phyloP scores from a whole-genome alignment of 2,888 invertebrate genomes.

The Lasiommata megera region DNA sequence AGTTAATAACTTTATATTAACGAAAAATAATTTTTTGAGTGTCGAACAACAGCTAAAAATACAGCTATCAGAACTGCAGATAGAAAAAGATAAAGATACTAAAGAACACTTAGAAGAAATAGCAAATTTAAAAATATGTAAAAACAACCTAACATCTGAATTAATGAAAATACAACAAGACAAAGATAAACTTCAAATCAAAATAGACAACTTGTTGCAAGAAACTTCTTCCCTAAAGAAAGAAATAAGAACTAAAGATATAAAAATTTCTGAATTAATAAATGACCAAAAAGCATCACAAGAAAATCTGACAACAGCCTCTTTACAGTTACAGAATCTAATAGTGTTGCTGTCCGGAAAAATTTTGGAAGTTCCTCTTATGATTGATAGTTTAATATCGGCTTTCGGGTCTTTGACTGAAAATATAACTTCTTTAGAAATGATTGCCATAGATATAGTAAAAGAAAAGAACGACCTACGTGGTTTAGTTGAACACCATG shows the following conservation, averaged over 20 bases:
- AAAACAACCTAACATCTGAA: conserved; percentile 38
- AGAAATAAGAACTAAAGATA: conserved; percentile 21
- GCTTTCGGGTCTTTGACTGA: conserved; percentile 43
- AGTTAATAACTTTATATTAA: conserved; percentile 44
- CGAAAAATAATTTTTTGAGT: conserved; percentile 38
- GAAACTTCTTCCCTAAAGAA: conserved; percentile 43
- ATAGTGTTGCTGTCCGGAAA: conserved; percentile 45
- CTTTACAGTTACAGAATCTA: conserved; percentile 44
- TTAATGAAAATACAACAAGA: conserved; percentile 38
- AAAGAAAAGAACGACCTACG: conserved; percentile 41
- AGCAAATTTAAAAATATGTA: conserved; percentile 40
- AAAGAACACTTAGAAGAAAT: conserved; percentile 36
- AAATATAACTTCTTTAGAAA: conserved; percentile 46
- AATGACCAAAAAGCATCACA: conserved; percentile 39
- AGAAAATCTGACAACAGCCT: conserved; percentile 44
- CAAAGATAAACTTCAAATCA: conserved; percentile 37
- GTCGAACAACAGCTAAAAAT: conserved; percentile 39
- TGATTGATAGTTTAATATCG: conserved; percentile 44
- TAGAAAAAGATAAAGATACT: conserved; percentile 23
- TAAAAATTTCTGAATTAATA: conserved; percentile 39
- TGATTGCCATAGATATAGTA: conserved; percentile 38
- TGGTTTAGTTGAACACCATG: conserved; percentile 23
- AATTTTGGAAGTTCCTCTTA: conserved; percentile 44
- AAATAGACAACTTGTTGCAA: conserved; percentile 38
- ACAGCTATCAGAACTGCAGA: conserved; percentile 35